A percentile compares a stretch with the other conserved stretches of the same genome.
phyloP scores from a whole-genome alignment of 2,113 vertebrate species.

The Camelus dromedarius region DNA sequence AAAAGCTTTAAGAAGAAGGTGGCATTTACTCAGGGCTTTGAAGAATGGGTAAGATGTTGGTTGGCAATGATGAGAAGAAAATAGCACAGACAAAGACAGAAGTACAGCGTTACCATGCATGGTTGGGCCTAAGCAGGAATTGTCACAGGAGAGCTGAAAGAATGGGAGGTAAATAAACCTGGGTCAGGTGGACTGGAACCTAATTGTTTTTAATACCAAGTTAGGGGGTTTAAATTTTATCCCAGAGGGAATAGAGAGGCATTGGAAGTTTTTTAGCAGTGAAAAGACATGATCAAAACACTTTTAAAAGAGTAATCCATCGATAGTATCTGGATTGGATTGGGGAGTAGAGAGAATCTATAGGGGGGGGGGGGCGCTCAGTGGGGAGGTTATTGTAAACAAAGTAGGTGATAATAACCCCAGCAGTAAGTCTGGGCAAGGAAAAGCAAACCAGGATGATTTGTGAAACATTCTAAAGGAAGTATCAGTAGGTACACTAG shows the following conservation, averaged over 20 bases:
- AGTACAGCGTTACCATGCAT: neutral
- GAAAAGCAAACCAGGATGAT: neutral
- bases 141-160: neutral
- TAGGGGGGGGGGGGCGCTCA: neutral
- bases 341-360: neutral
- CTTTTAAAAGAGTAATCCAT: neutral
- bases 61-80: neutral
- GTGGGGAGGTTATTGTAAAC: neutral
- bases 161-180: neutral
- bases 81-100: neutral
- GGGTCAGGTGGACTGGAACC: neutral
- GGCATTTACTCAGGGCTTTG: neutral
- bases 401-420: neutral
- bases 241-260: neutral
- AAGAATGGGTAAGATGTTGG: neutral
- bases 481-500: neutral
- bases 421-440: too few relatives aligned
- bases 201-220: neutral
- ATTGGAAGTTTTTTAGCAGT: neutral
- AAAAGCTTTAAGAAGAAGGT: neutral
- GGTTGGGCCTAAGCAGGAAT: neutral
- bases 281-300: neutral
- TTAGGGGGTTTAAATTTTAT: neutral
- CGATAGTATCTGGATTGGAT: neutral
- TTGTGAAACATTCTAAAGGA: conserved; percentile 17